Evolutionary conservation across 2,797 vertebrate genomes (phyloP).

Genomic region (Arremon brunneinucha): DNA sequence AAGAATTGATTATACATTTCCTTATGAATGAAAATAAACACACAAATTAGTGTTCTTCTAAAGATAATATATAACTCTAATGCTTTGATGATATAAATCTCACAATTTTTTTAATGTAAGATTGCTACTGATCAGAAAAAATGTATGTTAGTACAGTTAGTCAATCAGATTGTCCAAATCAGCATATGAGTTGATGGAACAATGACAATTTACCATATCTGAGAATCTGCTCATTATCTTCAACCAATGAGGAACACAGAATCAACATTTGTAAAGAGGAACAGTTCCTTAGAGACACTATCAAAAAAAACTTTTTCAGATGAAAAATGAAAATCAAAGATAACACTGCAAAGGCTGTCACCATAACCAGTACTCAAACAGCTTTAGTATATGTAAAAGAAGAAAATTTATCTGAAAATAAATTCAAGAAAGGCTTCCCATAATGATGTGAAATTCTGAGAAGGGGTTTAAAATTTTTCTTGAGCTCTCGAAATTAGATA

Average conservation of each 20-base stretch:
- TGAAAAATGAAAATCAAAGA: not conserved
- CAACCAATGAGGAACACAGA: not conserved
- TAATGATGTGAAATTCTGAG: not conserved
- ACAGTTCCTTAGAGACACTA: not conserved
- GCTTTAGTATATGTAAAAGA: not conserved
- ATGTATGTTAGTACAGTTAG: not conserved
- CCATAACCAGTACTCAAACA: not conserved
- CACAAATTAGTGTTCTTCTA: slow-evolving; percentile 9
- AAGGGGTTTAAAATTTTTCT: not conserved
- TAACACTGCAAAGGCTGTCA: not conserved
- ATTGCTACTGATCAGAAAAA: not conserved
- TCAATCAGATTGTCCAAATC: slow-evolving; percentile 9
- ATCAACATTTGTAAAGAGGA: not conserved
- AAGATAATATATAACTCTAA: slow-evolving; percentile 18
- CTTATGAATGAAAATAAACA: slow-evolving; percentile 46
- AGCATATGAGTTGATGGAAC: not conserved
- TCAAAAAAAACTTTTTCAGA: not conserved
- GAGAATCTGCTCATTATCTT: not conserved
- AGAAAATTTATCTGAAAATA: not conserved
- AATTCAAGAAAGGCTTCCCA: not conserved
- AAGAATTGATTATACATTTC: slow-evolving; percentile 46
- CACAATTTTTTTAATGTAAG: slow-evolving; percentile 23
- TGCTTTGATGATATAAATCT: slow-evolving; percentile 48
- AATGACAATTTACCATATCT: not conserved
- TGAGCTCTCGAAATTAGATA: not conserved